Percentiles rank a stretch among this genome's conserved stretches.
phyloP scores from a whole-genome alignment of 2,113 vertebrate species.

The Tyrannus savana region DNA sequence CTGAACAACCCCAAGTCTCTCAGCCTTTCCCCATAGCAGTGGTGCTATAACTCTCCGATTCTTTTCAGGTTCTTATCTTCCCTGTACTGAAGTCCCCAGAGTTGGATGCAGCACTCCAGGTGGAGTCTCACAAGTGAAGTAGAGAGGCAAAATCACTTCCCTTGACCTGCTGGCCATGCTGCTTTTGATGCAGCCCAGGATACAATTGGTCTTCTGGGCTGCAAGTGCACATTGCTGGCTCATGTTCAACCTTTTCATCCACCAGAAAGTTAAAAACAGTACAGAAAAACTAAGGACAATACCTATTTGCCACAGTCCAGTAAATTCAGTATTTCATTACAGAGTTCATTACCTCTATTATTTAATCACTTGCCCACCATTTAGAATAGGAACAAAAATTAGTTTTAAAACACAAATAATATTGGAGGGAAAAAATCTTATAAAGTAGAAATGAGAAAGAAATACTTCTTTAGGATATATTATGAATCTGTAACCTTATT shows the following conservation, averaged over 20 bases:
- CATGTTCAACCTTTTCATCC: not conserved
- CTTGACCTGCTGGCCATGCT: accelerated
- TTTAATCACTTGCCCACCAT: not conserved
- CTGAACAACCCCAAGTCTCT: not conserved
- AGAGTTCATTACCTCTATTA: not conserved
- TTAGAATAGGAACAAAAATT: not conserved
- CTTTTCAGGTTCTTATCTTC: not conserved
- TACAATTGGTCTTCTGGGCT: accelerated
- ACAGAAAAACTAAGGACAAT: not conserved
- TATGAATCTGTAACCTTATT: not conserved
- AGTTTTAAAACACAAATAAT: not conserved
- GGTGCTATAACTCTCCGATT: too few relatives aligned
- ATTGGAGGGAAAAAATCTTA: not conserved
- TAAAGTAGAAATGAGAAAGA: not conserved
- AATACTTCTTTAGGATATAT: not conserved
- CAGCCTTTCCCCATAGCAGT: not conserved
- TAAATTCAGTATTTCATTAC: not conserved
- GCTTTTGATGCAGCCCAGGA: not conserved
- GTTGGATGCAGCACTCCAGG: not conserved
- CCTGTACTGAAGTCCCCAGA: not conserved
- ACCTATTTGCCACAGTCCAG: not conserved
- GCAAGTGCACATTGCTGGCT: accelerated
- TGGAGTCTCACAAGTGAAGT: accelerated
- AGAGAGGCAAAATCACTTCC: not conserved
- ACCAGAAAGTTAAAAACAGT: not conserved